These are phyloP conservation scores for Doryteuthis pealeii DNA, from an alignment of 1,140 invertebrate genomes.

Conservation along the genomic window DNA sequence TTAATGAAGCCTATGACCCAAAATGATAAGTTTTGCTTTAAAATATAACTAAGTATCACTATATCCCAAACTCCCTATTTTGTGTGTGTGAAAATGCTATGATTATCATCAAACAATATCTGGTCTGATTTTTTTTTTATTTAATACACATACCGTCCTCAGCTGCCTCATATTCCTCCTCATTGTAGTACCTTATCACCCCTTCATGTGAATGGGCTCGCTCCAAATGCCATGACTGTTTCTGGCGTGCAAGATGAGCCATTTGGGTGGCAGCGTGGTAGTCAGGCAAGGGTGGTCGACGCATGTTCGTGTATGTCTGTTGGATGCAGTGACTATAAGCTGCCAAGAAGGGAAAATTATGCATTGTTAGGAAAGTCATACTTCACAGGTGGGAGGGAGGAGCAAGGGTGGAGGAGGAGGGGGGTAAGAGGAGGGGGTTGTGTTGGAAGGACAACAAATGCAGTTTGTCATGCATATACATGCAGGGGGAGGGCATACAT, in stretches of 20 bases:
- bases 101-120: too few relatives aligned
- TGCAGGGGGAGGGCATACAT: too few relatives aligned
- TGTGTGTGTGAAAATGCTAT: too few relatives aligned
- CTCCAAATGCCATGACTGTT: slow-evolving; percentile 35
- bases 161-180: slow-evolving; percentile 22
- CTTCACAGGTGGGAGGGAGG: neutral
- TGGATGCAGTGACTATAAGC: slow-evolving; percentile 47
- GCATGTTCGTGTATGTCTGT: slow-evolving; percentile 41
- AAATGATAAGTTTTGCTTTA: too few relatives aligned
- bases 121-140: too few relatives aligned
- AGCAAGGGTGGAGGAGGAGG: slow-evolving; percentile 2
- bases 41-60: too few relatives aligned
- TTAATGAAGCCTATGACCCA: too few relatives aligned
- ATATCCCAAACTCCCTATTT: too few relatives aligned
- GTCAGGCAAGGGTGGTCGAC: slow-evolving; percentile 53
- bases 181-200: slow-evolving; percentile 30
- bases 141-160: slow-evolving; percentile 34
- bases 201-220: slow-evolving; percentile 44
- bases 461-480: too few relatives aligned
- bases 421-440: neutral
- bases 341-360: slow-evolving; percentile 33
- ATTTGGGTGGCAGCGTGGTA: slow-evolving; percentile 56
- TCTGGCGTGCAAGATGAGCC: slow-evolving; percentile 45
- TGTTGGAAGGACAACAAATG: too few relatives aligned
- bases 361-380: slow-evolving; percentile 10